Evolutionary conservation across 2,888 invertebrate genomes (phyloP).

Genomic region (Drosophila setosimentum): DNA sequence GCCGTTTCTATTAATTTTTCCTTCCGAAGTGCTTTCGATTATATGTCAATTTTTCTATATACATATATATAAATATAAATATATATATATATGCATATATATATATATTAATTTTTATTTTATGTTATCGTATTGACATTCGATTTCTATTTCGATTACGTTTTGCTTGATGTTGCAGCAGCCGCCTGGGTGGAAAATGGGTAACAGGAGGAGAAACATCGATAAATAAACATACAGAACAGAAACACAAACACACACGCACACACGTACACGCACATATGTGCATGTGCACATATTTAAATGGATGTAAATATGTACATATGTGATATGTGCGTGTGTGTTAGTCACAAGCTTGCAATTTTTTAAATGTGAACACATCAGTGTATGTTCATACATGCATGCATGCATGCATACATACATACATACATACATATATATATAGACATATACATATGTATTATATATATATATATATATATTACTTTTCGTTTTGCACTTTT

Average conservation of each 20-base stretch:
- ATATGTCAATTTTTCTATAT: not conserved
- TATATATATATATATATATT: slow-evolving; percentile 2
- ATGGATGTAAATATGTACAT: slow-evolving; percentile 7
- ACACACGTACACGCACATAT: slow-evolving; percentile 5
- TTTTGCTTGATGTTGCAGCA: slow-evolving; percentile 42
- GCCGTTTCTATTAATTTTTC: slow-evolving; percentile 19
- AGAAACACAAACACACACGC: slow-evolving; percentile 41
- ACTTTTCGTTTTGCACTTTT: slow-evolving; percentile 1
- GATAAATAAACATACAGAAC: slow-evolving; percentile 54
- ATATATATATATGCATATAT: not conserved
- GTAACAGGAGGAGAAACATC: slow-evolving; percentile 51
- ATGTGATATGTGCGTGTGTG: slow-evolving; percentile 3
- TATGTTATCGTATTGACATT: slow-evolving; percentile 43
- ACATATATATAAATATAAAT: not conserved
- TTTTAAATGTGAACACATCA: slow-evolving; percentile 14
- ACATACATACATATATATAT: slow-evolving; percentile 3
- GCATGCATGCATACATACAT: slow-evolving; percentile 4
- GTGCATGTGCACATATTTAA: slow-evolving; percentile 3
- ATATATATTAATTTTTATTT: not conserved
- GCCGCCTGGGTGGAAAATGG: slow-evolving; percentile 38
- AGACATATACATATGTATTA: not conserved
- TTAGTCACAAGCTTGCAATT: slow-evolving; percentile 53
- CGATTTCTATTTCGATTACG: slow-evolving; percentile 49
- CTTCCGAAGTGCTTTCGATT: slow-evolving; percentile 4
- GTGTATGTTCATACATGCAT: not conserved